Percentiles rank a stretch among this genome's conserved stretches.
phyloP scores from a whole-genome alignment of 2,797 vertebrate genomes.

The Platalea minor region DNA sequence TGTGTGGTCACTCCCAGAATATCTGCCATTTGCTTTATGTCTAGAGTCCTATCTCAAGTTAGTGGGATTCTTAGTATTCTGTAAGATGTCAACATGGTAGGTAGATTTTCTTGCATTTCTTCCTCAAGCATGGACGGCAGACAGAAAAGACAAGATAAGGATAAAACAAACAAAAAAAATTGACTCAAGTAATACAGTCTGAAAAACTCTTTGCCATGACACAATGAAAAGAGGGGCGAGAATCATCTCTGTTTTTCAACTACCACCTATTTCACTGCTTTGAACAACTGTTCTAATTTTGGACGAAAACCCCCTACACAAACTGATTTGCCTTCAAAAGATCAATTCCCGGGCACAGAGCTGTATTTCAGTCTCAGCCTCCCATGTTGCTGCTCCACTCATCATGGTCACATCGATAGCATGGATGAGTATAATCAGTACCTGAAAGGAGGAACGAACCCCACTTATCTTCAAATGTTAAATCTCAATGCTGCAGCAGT shows the following conservation, averaged over 20 bases:
- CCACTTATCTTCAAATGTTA: background rate
- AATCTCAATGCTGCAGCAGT: background rate
- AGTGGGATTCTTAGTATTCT: background rate
- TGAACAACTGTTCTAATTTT: background rate
- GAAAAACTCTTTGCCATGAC: background rate
- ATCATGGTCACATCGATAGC: background rate
- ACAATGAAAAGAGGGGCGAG: background rate
- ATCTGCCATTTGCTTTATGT: background rate
- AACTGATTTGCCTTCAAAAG: background rate
- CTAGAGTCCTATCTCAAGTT: background rate
- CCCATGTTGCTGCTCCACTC: background rate
- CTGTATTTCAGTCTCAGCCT: background rate
- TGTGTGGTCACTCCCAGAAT: background rate
- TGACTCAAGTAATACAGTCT: background rate
- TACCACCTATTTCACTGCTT: background rate
- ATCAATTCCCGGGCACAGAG: background rate
- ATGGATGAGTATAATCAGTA: background rate
- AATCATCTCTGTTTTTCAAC: background rate
- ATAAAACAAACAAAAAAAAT: background rate
- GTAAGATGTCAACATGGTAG: background rate
- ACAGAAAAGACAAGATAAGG: background rate
- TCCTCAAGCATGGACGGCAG: background rate
- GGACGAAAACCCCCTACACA: background rate
- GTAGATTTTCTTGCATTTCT: background rate
- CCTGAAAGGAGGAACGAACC: background rate